Evolutionary conservation across 2,888 invertebrate genomes (phyloP), one percentile per base, ranked within the genome.

Genomic region (Eurytoma adleriae): DNA sequence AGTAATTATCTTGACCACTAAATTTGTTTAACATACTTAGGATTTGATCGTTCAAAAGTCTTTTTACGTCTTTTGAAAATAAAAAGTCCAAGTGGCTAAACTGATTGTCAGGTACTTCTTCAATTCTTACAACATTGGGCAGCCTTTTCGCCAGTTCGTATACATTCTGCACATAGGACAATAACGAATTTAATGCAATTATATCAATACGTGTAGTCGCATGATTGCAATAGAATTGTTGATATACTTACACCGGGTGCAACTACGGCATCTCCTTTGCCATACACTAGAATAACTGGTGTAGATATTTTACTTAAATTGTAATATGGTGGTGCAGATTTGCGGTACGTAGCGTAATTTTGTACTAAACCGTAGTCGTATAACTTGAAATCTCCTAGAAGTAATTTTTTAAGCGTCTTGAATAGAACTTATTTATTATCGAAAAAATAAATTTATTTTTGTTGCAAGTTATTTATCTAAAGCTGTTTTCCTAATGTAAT

Each of bases 81-180:
- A 94, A 85, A 83, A 93, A 95, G 85, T 95, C 95, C 84, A 94
- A 88, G 86, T 95, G 95, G 86, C 93, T 93, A 83, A 94, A 95
- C 59, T 91, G 88, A 50, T 92, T 90, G 84, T 92, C 89, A 0
- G 92, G 88, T 2, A 94, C 91, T 3, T 62, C n/a, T 56, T 84
- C 83, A 18, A 78, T 3, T 1, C 74, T 48, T 12, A 84, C 74
- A 3, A 85, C 68, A 57, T 84, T 86, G 57, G 79, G 81, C 13
- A 86, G 64, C 16, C 50, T 78, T 16, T 59, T 82, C 1, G 82
- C 73, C n/a, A 86, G 59, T 57, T 84, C 82, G 0, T 67, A 13
- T 13, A 24, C 7, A 76, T 85, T 84, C 86, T 86, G 70, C 5
- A 83, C 82, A 40, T 20, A 16, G 18, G 70, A 57, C 1, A 13